Evolutionary conservation across 1,140 invertebrate species (phyloP), one percentile per base, ranked within the genome.

Genomic region (Globodera rostochiensis): DNA sequence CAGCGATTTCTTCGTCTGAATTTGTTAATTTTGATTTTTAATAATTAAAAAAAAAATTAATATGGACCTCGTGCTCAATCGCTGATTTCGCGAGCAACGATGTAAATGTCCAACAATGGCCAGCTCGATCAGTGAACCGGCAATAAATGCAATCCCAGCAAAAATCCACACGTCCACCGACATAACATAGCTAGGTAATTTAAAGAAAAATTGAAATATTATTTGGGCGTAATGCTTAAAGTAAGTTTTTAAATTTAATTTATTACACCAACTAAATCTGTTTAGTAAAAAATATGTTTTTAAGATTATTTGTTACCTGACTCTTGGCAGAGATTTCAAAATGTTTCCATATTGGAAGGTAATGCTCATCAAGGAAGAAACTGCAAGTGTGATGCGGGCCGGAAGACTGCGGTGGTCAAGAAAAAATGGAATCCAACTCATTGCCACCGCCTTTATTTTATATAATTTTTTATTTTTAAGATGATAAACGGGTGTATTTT

Each of bases 381-480:
- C 89, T 64, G 91, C 91, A 49, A 92, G 87, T 36, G 91, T 90
- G 69, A 92, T 91, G 79, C 91, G 84, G 11, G 91, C 91, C 6
- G 91, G 91, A 6, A 91, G 88, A 9, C 90, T 90, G 83, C 92
- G 91, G 50, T 85, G 86, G 60, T 85, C 84, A 74, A 91, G 90
- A 90, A 91, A 92, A 83, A 92, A 92, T 19, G 91, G 91, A 15
- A 92, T 90, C 89, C 91, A 92, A 6, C 91, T 91, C 13, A 92
- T 88, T 49, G 89, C 82, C 50, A 83, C 82, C 7, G 82, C 82
- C 82, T 75, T 47, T 64, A 19, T 53, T 53, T 36, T 36, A 36
- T 36, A 36, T 36, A 2, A 36, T 36, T 36, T 36, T 36, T 36
- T 36, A 36, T 36, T 36, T 36, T 36, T 36, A 36, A 53, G 11